Percentiles rank a stretch among this genome's conserved stretches.
These are phyloP conservation scores for Halotydeus destructor DNA, from an alignment of 1,140 invertebrate genomes.

Conservation along the genomic window DNA sequence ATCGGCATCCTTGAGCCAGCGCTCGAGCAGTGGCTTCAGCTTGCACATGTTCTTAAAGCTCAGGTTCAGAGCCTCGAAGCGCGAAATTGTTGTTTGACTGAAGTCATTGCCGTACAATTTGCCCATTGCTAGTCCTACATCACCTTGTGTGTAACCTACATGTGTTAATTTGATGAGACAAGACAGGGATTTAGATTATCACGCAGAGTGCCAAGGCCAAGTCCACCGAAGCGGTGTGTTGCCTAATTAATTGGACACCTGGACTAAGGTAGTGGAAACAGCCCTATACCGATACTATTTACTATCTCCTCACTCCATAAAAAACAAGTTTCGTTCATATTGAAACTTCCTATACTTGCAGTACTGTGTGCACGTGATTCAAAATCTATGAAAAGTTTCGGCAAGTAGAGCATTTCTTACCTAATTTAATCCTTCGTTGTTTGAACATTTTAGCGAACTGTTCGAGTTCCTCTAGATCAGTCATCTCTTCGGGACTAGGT, in stretches of 20 bases:
- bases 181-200: neutral
- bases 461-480: constrained; percentile 82
- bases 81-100: constrained; percentile 93
- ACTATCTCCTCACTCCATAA: no score
- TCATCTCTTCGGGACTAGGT: constrained; percentile 66
- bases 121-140: constrained; percentile 93
- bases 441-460: constrained; percentile 94
- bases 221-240: neutral
- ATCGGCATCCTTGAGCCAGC: constrained; percentile 93
- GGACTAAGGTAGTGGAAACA: neutral
- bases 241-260: neutral
- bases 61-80: constrained; percentile 92
- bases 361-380: neutral
- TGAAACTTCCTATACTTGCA: no score
- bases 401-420: constrained; percentile 23
- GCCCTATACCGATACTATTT: no score
- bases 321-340: no score
- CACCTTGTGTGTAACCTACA: constrained; percentile 91
- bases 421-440: constrained; percentile 78
- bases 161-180: constrained; percentile 3
- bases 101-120: constrained; percentile 97
- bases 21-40: constrained; percentile 83
- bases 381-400: neutral
- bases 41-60: constrained; percentile 99
- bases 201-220: neutral